These are phyloP conservation scores for Rhynchonycteris naso DNA, from an alignment of 2,797 vertebrate genomes.

Conservation along the genomic window DNA sequence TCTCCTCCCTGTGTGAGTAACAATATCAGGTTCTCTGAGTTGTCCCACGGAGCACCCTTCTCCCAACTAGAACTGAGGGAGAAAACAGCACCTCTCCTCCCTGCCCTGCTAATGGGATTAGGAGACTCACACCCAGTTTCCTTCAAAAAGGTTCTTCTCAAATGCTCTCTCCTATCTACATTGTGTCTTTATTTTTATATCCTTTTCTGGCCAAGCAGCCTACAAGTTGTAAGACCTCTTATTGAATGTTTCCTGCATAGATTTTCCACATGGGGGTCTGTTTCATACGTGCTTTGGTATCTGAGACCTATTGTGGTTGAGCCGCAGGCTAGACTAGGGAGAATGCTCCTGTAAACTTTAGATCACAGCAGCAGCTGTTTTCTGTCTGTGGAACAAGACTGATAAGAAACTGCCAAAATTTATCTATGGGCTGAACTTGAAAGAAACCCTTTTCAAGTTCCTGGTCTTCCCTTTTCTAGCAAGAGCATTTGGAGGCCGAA, in stretches of 20 bases:
- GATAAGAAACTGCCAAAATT: background rate
- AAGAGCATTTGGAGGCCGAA: background rate
- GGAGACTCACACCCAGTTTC: background rate
- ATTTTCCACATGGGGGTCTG: background rate
- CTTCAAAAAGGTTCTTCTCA: background rate
- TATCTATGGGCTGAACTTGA: background rate
- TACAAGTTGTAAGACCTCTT: background rate
- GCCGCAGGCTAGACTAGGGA: background rate
- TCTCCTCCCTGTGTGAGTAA: background rate
- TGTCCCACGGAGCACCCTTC: background rate
- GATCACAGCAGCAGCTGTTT: background rate
- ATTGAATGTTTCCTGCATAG: background rate
- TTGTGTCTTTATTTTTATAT: background rate
- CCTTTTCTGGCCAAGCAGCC: background rate
- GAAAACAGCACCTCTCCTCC: background rate
- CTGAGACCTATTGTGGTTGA: background rate
- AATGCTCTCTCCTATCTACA: background rate
- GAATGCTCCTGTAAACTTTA: background rate
- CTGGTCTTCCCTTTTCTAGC: background rate
- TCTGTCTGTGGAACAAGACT: background rate
- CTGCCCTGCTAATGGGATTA: background rate
- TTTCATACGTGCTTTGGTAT: background rate
- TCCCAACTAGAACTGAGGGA: background rate
- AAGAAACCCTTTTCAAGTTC: background rate
- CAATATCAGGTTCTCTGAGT: background rate